A percentile compares a stretch with the other conserved stretches of the same genome.
Evolutionary conservation across 2,797 vertebrate genomes (phyloP).

Genomic region (Lerista edwardsae): DNA sequence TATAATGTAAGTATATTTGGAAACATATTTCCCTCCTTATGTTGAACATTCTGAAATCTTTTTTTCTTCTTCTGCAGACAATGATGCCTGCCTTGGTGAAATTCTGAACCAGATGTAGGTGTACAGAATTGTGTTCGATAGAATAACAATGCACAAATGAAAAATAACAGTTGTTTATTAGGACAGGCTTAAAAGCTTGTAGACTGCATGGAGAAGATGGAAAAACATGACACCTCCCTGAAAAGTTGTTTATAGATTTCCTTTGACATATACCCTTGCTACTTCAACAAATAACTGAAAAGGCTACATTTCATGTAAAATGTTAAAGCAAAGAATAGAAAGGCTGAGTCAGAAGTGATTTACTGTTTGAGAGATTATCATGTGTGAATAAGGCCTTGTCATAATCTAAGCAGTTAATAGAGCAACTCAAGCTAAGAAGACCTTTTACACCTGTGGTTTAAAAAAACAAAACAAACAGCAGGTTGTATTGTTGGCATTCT

Average conservation of each 20-base stretch:
- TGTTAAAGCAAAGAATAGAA: constrained; percentile 36
- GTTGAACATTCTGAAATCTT: constrained; percentile 32
- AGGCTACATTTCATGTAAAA: constrained; percentile 41
- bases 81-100: constrained; percentile 81
- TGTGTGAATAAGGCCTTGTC: constrained; percentile 32
- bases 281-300: constrained; percentile 39
- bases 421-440: constrained; percentile 34
- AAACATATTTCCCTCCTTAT: constrained; percentile 19
- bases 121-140: constrained; percentile 55
- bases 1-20: not conserved
- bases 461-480: constrained; percentile 6
- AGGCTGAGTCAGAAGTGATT: constrained; percentile 47
- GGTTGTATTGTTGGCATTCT: constrained; percentile 15
- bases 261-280: constrained; percentile 55
- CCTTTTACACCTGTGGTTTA: constrained; percentile 11
- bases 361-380: constrained; percentile 42
- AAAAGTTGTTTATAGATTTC: constrained; percentile 50
- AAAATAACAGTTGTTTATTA: constrained; percentile 45
- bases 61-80: constrained; percentile 83
- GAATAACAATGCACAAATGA: constrained; percentile 42
- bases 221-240: constrained; percentile 56
- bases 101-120: constrained; percentile 24
- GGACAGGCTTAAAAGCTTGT: constrained; percentile 43
- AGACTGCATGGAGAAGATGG: constrained; percentile 59
- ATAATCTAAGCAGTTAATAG: constrained; percentile 28